Evolutionary conservation across 2,113 vertebrate genomes (phyloP).

Genomic region (Xiphophorus maculatus): DNA sequence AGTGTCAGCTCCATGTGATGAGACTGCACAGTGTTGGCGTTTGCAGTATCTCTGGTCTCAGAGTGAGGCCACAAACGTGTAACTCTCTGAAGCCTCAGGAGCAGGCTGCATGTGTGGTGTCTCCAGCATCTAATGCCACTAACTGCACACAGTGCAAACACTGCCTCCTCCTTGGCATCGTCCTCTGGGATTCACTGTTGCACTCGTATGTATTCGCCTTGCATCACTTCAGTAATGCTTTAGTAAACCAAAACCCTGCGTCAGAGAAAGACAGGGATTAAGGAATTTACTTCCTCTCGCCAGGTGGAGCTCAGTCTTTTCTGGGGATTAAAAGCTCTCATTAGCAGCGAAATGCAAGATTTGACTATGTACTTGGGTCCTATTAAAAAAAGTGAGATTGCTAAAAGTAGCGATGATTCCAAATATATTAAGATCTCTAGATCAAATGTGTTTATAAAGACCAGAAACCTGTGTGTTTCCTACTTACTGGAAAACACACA

Average conservation of each 20-base stretch:
- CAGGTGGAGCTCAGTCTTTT: conserved; percentile 65
- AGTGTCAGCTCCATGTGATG: conserved; percentile 30
- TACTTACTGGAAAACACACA: neutral
- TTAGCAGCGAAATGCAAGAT: conserved; percentile 34
- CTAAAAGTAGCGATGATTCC: conserved; percentile 20
- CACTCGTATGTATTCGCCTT: conserved; percentile 72
- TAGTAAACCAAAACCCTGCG: conserved; percentile 63
- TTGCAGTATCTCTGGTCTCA: conserved; percentile 58
- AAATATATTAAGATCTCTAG: conserved; percentile 10
- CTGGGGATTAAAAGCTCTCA: conserved; percentile 62
- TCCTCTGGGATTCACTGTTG: conserved; percentile 75
- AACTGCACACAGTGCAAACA: conserved; percentile 80
- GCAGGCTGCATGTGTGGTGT: conserved; percentile 84
- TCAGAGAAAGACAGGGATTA: conserved; percentile 69
- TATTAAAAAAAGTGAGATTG: conserved; percentile 34
- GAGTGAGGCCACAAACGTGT: conserved; percentile 83
- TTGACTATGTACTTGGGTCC: conserved; percentile 34
- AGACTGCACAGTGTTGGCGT: conserved; percentile 37
- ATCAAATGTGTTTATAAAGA: conserved; percentile 14
- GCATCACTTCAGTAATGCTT: conserved; percentile 73
- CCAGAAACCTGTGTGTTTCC: neutral
- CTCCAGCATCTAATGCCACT: conserved; percentile 88
- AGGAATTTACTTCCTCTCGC: conserved; percentile 60
- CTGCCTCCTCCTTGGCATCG: conserved; percentile 52
- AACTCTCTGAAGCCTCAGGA: conserved; percentile 85